Conservation (phyloP, 2,797 vertebrate species). For the Novumbra hubbsi region DNA sequence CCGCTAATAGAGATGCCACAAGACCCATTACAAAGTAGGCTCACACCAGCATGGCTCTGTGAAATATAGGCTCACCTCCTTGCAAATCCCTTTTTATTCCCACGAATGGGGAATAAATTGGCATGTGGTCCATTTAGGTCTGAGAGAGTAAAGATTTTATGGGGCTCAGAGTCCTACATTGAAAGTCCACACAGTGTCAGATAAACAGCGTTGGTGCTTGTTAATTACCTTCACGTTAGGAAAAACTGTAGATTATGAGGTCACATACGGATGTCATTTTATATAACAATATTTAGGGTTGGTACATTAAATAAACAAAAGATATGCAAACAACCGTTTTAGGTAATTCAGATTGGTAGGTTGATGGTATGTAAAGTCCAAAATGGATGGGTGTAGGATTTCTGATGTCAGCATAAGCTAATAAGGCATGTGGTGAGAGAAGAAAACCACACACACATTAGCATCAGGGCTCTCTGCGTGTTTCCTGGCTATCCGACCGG, state of each 20-base stretch:
- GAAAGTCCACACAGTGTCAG: slow-evolving; percentile 40
- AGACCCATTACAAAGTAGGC: slow-evolving; percentile 47
- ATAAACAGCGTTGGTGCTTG: slow-evolving; percentile 46
- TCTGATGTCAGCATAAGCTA: slow-evolving; percentile 28
- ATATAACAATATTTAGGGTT: background rate
- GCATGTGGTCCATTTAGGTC: slow-evolving; percentile 51
- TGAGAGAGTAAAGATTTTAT: slow-evolving; percentile 49
- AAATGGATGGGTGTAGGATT: slow-evolving; percentile 1
- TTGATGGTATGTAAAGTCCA: background rate
- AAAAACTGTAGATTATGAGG: background rate
- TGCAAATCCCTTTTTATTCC: slow-evolving; percentile 64
- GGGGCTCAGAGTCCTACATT: slow-evolving; percentile 42
- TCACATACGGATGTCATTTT: background rate
- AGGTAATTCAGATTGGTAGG: background rate
- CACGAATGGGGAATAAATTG: slow-evolving; percentile 57
- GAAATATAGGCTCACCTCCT: slow-evolving; percentile 65
- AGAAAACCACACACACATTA: slow-evolving; percentile 6
- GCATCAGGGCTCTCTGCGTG: background rate
- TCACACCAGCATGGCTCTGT: slow-evolving; percentile 49
- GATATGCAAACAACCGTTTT: background rate
- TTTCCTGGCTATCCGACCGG: background rate
- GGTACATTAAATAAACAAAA: background rate
- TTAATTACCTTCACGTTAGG: background rate
- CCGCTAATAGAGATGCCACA: slow-evolving; percentile 39
- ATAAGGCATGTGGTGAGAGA: background rate